These are phyloP conservation scores for Strigamia maritima DNA, from an alignment of 2,888 invertebrate genomes.

Conservation along the genomic window DNA sequence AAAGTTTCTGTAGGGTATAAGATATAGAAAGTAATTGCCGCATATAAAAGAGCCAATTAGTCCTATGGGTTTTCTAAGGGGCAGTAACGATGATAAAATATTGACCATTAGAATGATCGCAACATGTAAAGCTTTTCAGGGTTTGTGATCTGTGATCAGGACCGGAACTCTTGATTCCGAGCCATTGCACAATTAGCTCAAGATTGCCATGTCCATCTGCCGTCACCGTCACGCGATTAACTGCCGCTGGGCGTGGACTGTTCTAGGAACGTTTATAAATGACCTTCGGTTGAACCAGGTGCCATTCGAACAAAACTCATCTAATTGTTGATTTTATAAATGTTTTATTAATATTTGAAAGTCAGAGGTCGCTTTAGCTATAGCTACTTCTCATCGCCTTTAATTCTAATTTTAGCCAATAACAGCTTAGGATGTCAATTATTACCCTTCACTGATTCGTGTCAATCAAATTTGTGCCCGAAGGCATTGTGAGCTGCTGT, in stretches of 20 bases:
- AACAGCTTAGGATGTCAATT: neutral
- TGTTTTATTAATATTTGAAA: neutral
- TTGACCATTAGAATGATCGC: neutral
- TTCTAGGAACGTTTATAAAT: neutral
- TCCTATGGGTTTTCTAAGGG: neutral
- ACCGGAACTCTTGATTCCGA: neutral
- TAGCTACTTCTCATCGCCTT: neutral
- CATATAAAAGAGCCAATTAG: neutral
- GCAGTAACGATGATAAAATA: too few species aligned
- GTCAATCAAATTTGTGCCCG: neutral
- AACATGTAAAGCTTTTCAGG: neutral
- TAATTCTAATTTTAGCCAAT: neutral
- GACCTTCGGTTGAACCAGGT: neutral
- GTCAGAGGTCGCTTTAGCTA: too few species aligned
- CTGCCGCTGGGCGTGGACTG: neutral
- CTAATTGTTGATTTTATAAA: neutral
- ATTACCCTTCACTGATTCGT: neutral
- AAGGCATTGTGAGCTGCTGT: neutral
- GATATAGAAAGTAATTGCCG: too few species aligned
- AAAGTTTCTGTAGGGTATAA: too few species aligned
- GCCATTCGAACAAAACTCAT: neutral
- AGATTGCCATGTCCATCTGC: constrained; percentile 25
- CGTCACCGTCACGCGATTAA: constrained; percentile 19
- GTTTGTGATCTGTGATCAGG: neutral
- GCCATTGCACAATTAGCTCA: constrained; percentile 25